These are phyloP conservation scores for Drosophila malerkotliana DNA, from an alignment of 1,140 invertebrate species.

Conservation along the genomic window DNA sequence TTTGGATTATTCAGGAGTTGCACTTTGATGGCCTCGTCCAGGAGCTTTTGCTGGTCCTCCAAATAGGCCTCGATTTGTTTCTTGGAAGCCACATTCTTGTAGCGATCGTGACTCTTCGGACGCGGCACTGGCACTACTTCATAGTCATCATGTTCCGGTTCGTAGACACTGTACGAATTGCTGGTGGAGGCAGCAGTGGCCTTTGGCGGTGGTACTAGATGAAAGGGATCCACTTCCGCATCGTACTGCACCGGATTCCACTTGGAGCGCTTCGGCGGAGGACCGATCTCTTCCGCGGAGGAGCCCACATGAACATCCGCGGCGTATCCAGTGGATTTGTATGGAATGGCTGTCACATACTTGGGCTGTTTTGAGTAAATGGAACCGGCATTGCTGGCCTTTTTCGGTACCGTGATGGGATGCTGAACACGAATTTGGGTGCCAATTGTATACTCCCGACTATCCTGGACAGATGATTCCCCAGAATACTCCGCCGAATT, in stretches of 20 bases:
- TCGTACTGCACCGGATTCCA: slow-evolving; percentile 66
- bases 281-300: slow-evolving; percentile 37
- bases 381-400: slow-evolving; percentile 35
- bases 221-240: slow-evolving; percentile 67
- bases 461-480: slow-evolving; percentile 62
- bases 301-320: slow-evolving; percentile 37
- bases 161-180: slow-evolving; percentile 70
- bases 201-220: slow-evolving; percentile 69
- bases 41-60: slow-evolving; percentile 75
- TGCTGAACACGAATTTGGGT: slow-evolving; percentile 80
- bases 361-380: slow-evolving; percentile 55
- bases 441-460: slow-evolving; percentile 76
- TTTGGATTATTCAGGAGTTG: slow-evolving; percentile 76
- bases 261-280: slow-evolving; percentile 58
- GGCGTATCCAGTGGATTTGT: slow-evolving; percentile 43
- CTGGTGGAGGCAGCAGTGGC: slow-evolving; percentile 43
- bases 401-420: slow-evolving; percentile 76
- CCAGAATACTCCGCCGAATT: slow-evolving; percentile 66
- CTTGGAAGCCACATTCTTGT: slow-evolving; percentile 75
- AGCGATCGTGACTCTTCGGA: slow-evolving; percentile 58
- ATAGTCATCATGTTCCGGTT: slow-evolving; percentile 70
- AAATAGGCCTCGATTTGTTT: slow-evolving; percentile 78
- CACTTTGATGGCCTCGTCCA: slow-evolving; percentile 74
- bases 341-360: slow-evolving; percentile 44
- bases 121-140: slow-evolving; percentile 51